phyloP scores from a whole-genome alignment of 1,140 invertebrate genomes.

The Anthonomus grandis region DNA sequence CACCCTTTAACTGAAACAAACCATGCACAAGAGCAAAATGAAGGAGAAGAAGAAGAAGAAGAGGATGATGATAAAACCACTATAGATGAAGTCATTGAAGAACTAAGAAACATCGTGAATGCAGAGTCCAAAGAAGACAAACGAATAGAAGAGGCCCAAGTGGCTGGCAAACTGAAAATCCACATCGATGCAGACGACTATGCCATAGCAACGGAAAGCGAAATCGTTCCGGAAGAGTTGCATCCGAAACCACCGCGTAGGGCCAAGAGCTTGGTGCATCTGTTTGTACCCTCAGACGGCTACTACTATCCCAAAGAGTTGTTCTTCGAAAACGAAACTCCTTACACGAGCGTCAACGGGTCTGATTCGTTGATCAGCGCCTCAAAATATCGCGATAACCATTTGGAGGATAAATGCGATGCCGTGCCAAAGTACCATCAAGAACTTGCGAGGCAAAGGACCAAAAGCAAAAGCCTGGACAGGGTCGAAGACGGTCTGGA shows the following conservation, averaged over 20 bases:
- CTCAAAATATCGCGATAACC: conserved; percentile 54
- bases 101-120: conserved; percentile 78
- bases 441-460: conserved; percentile 11
- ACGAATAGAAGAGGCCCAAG: conserved; percentile 36
- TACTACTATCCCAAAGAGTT: conserved; percentile 52
- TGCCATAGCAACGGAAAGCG: conserved; percentile 49
- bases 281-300: conserved; percentile 50
- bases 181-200: conserved; percentile 38
- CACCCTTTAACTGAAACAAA: too few relatives aligned
- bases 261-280: conserved; percentile 49
- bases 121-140: conserved; percentile 72
- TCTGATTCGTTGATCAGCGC: conserved; percentile 68
- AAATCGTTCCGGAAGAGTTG: conserved; percentile 60
- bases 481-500: conserved; percentile 72
- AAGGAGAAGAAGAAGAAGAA: conserved; percentile 44
- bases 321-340: conserved; percentile 64
- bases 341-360: conserved; percentile 61
- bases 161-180: conserved; percentile 39
- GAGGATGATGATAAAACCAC: conserved; percentile 80
- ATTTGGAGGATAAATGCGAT: conserved; percentile 26
- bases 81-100: conserved; percentile 84
- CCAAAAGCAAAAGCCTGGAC: conserved; percentile 64
- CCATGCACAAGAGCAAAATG: too few relatives aligned
- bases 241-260: conserved; percentile 60
- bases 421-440: conserved; percentile 9